phyloP scores from a whole-genome alignment of 2,113 vertebrate species.

The Chunga burmeisteri region DNA sequence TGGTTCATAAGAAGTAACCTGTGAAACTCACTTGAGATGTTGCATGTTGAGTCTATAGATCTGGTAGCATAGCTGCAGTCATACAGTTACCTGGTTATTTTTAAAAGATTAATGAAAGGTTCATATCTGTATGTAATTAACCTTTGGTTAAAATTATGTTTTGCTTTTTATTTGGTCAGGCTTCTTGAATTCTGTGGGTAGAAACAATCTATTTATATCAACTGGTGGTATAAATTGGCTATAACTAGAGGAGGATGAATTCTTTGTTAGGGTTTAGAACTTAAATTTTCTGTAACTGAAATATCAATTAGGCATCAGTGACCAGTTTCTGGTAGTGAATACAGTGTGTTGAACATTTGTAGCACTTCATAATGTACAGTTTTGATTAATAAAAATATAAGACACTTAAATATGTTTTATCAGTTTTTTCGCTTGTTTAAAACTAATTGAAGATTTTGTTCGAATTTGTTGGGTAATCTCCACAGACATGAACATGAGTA shows the following conservation, averaged over 20 bases:
- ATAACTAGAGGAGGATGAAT: background rate
- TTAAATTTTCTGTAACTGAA: background rate
- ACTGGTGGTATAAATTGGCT: background rate
- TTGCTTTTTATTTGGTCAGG: background rate
- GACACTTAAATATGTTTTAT: background rate
- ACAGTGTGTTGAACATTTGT: background rate
- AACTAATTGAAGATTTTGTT: background rate
- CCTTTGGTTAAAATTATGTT: background rate
- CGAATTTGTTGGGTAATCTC: background rate
- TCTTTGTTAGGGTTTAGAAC: background rate
- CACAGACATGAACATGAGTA: background rate
- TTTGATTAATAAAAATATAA: background rate
- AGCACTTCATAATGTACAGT: background rate
- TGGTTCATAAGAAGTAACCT: conserved; percentile 18
- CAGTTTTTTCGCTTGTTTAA: background rate
- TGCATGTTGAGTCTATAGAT: conserved; percentile 63
- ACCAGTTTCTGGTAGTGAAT: background rate
- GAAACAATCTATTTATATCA: background rate
- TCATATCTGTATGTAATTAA: background rate
- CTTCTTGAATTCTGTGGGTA: background rate
- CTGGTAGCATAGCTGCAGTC: background rate
- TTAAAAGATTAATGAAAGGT: background rate
- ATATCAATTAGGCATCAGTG: background rate
- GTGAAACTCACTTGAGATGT: conserved; percentile 24
- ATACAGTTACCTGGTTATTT: background rate